Evolutionary conservation across 2,888 invertebrate genomes (phyloP).

Genomic region (Gastrophysa polygoni): DNA sequence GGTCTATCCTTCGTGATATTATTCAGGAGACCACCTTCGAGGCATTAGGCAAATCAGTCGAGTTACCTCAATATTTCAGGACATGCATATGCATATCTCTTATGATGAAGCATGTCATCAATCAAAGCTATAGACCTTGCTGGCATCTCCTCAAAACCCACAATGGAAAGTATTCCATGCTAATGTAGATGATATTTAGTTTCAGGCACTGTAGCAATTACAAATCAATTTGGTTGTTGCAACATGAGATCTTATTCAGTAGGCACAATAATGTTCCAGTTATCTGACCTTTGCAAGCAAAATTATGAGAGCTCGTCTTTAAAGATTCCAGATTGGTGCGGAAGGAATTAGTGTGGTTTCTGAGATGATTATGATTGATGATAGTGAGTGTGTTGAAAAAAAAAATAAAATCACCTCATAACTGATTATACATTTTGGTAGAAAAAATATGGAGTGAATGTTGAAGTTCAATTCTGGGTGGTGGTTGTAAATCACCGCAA

Average conservation of each 20-base stretch:
- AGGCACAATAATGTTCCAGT: background rate
- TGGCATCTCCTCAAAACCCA: background rate
- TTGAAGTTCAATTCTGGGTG: no score
- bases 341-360: no score
- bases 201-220: background rate
- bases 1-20: no score
- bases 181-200: background rate
- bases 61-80: background rate
- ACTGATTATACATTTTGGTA: no score
- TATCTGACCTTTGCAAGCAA: background rate
- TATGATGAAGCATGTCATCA: background rate
- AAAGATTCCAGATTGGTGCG: no score
- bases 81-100: background rate
- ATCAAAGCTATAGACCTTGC: background rate
- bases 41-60: background rate
- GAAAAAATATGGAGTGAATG: no score
- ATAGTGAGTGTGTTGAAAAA: no score
- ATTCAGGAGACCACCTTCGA: no score
- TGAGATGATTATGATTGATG: no score
- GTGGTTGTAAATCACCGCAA: no score
- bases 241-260: background rate
- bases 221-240: background rate
- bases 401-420: no score
- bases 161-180: background rate
- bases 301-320: background rate